Evolutionary conservation across 2,888 invertebrate genomes (phyloP).

Genomic region (Flexamia atlantica): DNA sequence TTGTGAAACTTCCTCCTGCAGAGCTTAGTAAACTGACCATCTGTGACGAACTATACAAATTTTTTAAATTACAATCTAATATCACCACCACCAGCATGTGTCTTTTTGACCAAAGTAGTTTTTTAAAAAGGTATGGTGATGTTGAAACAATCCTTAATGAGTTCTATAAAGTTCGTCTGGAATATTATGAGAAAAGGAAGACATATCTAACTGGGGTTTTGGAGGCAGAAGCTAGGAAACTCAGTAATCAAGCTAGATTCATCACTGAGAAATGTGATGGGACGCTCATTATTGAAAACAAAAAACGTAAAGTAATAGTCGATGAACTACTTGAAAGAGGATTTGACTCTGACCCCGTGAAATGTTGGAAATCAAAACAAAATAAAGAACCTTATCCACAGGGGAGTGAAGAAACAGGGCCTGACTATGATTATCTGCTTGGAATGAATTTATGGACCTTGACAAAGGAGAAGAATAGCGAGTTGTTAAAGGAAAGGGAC

Average conservation of each 20-base stretch:
- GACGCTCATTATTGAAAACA: slow-evolving; percentile 93
- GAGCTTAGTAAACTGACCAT: slow-evolving; percentile 89
- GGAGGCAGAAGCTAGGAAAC: slow-evolving; percentile 91
- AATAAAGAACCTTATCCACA: slow-evolving; percentile 76
- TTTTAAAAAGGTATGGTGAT: slow-evolving; percentile 84
- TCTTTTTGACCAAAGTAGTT: slow-evolving; percentile 81
- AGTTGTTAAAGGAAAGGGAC: slow-evolving; percentile 91
- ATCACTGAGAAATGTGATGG: slow-evolving; percentile 98
- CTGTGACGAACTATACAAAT: slow-evolving; percentile 93
- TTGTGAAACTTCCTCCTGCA: slow-evolving; percentile 86
- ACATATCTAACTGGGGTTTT: slow-evolving; percentile 93
- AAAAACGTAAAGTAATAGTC: slow-evolving; percentile 93
- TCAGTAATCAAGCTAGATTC: slow-evolving; percentile 96
- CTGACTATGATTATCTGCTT: slow-evolving; percentile 94
- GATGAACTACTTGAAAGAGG: slow-evolving; percentile 88
- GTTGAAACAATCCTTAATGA: slow-evolving; percentile 89
- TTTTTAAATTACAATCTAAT: slow-evolving; percentile 93
- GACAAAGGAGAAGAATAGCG: slow-evolving; percentile 95
- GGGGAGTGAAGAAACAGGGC: slow-evolving; percentile 71
- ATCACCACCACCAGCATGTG: slow-evolving; percentile 88
- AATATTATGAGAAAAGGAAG: slow-evolving; percentile 91
- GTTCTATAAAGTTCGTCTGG: slow-evolving; percentile 89
- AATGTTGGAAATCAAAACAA: slow-evolving; percentile 79
- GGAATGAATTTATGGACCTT: slow-evolving; percentile 98
- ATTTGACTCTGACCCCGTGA: slow-evolving; percentile 81